These are phyloP conservation scores for Marronus borbonicus DNA, from an alignment of 2,888 invertebrate species.

Conservation along the genomic window DNA sequence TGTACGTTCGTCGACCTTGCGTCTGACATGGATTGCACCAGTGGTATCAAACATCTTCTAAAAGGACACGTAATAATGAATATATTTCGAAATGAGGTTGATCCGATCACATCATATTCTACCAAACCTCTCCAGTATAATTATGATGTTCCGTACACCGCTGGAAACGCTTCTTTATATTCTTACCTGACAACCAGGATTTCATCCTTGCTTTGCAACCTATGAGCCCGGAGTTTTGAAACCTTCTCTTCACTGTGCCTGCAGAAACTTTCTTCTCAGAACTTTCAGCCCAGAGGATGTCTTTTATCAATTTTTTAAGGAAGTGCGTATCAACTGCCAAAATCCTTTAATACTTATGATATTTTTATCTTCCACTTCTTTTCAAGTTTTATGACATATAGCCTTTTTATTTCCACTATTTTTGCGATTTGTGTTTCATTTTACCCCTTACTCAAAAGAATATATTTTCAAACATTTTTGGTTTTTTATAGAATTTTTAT, in stretches of 20 bases:
- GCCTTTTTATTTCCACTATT: too few species aligned
- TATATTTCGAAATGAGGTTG: not conserved
- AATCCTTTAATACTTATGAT: too few species aligned
- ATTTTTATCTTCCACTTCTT: too few species aligned
- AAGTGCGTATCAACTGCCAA: not conserved
- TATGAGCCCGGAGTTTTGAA: not conserved
- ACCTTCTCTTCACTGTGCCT: not conserved
- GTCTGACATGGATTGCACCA: too few species aligned
- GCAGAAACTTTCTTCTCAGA: not conserved
- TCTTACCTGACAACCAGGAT: conserved; percentile 6
- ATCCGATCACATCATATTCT: not conserved
- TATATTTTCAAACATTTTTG: too few species aligned
- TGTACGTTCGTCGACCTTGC: too few species aligned
- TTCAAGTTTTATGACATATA: too few species aligned
- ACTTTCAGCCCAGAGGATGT: not conserved
- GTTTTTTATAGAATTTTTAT: too few species aligned
- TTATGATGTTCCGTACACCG: not conserved
- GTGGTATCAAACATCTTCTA: too few species aligned
- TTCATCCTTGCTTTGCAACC: conserved; percentile 15
- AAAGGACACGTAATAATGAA: too few species aligned
- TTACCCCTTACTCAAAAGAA: too few species aligned
- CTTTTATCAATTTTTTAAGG: not conserved
- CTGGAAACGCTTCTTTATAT: conserved; percentile 30
- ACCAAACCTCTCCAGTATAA: not conserved
- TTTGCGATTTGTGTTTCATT: too few species aligned